Base-by-base conservation (phyloP, 2,113 vertebrate species). In the Neogobius melanostomus region DNA sequence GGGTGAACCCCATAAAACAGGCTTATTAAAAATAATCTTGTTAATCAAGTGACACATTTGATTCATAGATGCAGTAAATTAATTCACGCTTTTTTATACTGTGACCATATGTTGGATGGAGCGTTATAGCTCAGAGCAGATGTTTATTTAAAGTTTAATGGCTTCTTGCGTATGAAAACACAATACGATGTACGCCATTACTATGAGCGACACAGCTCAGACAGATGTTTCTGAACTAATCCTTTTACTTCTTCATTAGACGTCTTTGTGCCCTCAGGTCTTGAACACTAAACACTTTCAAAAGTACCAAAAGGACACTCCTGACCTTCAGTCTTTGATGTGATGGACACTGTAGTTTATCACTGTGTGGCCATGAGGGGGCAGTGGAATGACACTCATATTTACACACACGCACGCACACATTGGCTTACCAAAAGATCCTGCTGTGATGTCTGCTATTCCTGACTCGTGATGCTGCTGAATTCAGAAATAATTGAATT, bases 401-500 rank as follows among this genome's bases (percentile, higher is more conserved):
- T 64, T 15, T 21, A 21, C 48, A 48, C 52, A 59, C 12, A 5
- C 28, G 28, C 28, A 36, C 65, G 14, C 64, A 36, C 64, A 9
- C 69, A 6, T 56, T 28, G 63, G 72, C 60, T 82, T 49, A 6
- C 69, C 69, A 69, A 66, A 21, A 80, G 76, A 80, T 84, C 71
- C 72, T 76, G 69, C 84, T 74, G 64, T 74, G 81, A 76, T 78
- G 72, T 49, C 74, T 64, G 49, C 77, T 60, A 61, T 64, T 65
- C 49, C 64, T 64, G 14, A 79, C 68, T 84, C 72, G 71, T 80
- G 81, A 79, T 71, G 73, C 79, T 80, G 77, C 69, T 83, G 64
- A 77, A 76, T 80, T 75, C 69, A 68, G 68, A 78, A 82, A 81
- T 88, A 80, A 89, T 79, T 82, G 59, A 87, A 88, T 86, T 79